Base-by-base conservation (phyloP, 2,797 vertebrate species). In the Gambelia wislizenii region DNA sequence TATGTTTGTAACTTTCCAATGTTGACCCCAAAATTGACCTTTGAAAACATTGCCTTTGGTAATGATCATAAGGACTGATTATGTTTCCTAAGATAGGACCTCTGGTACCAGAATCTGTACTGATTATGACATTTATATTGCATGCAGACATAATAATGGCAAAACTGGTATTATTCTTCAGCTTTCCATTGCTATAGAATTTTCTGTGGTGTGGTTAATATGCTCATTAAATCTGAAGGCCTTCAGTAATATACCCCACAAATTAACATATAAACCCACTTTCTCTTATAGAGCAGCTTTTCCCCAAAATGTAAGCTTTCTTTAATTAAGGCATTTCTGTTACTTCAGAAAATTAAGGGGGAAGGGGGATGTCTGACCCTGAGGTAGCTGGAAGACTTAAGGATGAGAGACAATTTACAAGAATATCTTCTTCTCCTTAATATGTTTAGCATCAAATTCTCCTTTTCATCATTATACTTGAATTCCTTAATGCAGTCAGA, bases 1-100 rank as follows among this genome's bases (percentile, higher is more conserved):
- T 42, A 78, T 93, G 14, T 33, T 33, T 94, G 61, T 79, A 78
- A 90, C 2, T 33, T 8, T 52, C 85, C 67, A 82, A 86, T 86
- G 87, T 86, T 70, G 85, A 83, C 78, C 89, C 84, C 86, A 83
- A 27, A 25, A 88, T 0, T 12, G 69, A 67, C 79, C 84, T 92
- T 84, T 91, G 90, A 92, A 96, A 91, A 93, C 78, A 91, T 72
- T 91, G 0, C 25, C 91, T 95, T 95, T 92, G 89, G 87, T 95
- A 96, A 92, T 72, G 80, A 92, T 87, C 77, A 12, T 42, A 85
- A 93, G 47, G 64, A 89, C 85, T 95, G 87, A 93, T 92, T 94
- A 90, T 93, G 94, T 70, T 85, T n/a, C 79, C 74, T 89, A 70
- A 72, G 75, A 93, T 93, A 94, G 88, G 83, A 87, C 12, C 47